Evolutionary conservation across 2,888 invertebrate genomes (phyloP), one percentile per base, ranked within the genome.

Genomic region (Suillia variegata): DNA sequence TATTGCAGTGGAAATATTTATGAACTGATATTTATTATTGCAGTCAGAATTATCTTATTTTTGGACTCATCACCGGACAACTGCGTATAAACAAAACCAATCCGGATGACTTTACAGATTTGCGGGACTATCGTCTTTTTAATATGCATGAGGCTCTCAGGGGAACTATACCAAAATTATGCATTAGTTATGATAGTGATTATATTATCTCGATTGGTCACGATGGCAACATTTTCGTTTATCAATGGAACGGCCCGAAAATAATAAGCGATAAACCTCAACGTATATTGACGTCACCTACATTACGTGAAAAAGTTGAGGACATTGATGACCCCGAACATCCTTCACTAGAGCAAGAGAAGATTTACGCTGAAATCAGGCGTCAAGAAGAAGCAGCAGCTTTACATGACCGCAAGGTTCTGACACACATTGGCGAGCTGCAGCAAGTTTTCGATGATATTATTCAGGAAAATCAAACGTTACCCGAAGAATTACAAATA

Each of bases 181-280:
- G 86, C 59, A 85, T 89, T 62, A 89, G 87, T 70, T 82, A 81
- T 56, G 87, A 91, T 77, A 72, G 76, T 0, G 70, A 76, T 22
- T 78, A 75, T 62, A 64, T 91, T 6, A 86, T 87, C 58, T 85
- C 88, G 0, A 86, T 89, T 69, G 93, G 93, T 0, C 74, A 84
- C 17, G 93, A 93, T 77, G 92, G 92, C 3, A 92, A 93, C 74
- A 84, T 93, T 54, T 93, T 94, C 74, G 85, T 88, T 0, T 93
- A 87, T 70, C 70, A 76, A 1, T 87, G 88, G 70, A 83, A 85
- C 63, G 75, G 78, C 0, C 74, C 75, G 0, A 60, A 57, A 47
- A 24, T 69, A 1, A 55, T 50, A 1, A 57, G 53, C 24, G n/a
- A 42, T 0, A 24, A 54, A 1, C 42, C 49, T 3, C 58, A 57